Conservation (phyloP, 2,888 invertebrate species). For the Oligia latruncula region DNA sequence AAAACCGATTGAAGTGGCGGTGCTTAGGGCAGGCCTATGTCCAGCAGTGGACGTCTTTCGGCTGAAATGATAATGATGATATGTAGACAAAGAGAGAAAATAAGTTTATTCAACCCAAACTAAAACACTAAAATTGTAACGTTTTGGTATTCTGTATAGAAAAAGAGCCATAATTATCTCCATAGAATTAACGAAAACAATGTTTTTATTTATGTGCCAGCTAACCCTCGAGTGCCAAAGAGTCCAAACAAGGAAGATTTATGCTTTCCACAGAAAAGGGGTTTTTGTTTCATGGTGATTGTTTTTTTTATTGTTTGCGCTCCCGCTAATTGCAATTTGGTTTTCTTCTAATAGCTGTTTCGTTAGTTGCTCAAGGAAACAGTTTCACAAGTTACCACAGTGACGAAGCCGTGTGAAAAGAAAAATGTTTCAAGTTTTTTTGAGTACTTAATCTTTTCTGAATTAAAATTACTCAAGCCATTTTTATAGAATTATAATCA, state of each 20-base stretch:
- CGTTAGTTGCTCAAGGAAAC: conserved; percentile 26
- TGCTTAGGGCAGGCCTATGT: neutral
- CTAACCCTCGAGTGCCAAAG: conserved; percentile 75
- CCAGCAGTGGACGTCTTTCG: neutral
- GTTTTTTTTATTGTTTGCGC: conserved; percentile 71
- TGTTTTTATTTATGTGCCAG: conserved; percentile 76
- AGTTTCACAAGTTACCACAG: conserved; percentile 3
- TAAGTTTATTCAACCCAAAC: neutral
- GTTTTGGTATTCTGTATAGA: neutral
- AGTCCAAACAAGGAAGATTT: conserved; percentile 79
- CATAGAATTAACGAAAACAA: conserved; percentile 68
- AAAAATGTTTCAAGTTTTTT: neutral
- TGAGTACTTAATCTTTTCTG: neutral
- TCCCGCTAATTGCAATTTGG: conserved; percentile 75
- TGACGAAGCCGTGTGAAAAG: neutral
- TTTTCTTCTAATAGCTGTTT: conserved; percentile 55
- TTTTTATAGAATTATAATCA: neutral
- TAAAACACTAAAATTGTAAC: neutral
- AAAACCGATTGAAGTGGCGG: neutral
- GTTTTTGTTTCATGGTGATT: conserved; percentile 76
- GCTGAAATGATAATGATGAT: no score
- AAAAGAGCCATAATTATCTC: conserved; percentile 35
- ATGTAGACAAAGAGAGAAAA: neutral
- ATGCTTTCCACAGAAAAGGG: conserved; percentile 76
- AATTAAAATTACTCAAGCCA: neutral